These are phyloP conservation scores for Cavia aperea DNA, from an alignment of 2,113 vertebrate genomes.

Conservation along the genomic window DNA sequence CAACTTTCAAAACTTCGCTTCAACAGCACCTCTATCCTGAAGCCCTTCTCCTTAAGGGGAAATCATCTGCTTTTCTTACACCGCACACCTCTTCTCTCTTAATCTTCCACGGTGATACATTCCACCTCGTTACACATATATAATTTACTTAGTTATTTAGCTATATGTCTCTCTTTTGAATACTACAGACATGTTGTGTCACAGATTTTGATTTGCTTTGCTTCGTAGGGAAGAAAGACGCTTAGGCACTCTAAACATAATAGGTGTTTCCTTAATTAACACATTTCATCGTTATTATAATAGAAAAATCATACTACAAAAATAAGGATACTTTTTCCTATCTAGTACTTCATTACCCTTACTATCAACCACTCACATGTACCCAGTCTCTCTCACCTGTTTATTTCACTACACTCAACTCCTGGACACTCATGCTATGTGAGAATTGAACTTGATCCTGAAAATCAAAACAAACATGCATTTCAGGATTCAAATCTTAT, in stretches of 20 bases:
- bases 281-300: neutral
- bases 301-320: neutral
- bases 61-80: neutral
- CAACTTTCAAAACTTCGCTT: neutral
- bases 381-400: neutral
- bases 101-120: neutral
- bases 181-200: neutral
- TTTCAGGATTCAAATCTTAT: neutral
- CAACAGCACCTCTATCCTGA: neutral
- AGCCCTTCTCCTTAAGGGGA: neutral
- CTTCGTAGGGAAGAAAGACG: neutral
- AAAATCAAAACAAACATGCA: neutral
- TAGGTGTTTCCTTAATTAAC: neutral
- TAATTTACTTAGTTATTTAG: neutral
- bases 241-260: neutral
- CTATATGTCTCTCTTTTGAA: neutral
- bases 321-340: neutral
- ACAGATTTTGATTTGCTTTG: neutral
- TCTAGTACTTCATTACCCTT: neutral
- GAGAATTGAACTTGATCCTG: neutral
- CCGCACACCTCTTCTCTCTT: neutral
- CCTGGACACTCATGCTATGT: neutral
- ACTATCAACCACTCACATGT: neutral
- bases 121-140: neutral
- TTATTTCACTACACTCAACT: neutral